phyloP scores from a whole-genome alignment of 1,140 invertebrate species.

The Bombus soroeensis region DNA sequence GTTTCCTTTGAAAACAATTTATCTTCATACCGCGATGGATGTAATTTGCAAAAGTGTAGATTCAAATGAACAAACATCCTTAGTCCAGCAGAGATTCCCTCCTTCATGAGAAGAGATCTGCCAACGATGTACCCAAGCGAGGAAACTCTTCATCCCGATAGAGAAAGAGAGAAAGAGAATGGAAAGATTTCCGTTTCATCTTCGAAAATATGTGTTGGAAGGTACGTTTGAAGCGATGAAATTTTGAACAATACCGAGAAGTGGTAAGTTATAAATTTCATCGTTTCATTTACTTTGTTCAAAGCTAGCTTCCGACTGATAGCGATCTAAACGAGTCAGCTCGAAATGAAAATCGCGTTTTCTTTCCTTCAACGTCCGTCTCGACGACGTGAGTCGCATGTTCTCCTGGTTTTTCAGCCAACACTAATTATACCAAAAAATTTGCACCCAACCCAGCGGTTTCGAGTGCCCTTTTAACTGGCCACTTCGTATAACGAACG shows the following conservation, averaged over 20 bases:
- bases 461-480: conserved; percentile 54
- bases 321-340: not conserved
- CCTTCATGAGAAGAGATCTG: not conserved
- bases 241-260: not conserved
- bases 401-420: conserved; percentile 42
- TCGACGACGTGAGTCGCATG: conserved; percentile 58
- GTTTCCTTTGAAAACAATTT: conserved; percentile 28
- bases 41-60: not conserved
- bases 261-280: not conserved
- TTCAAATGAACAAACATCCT: conserved; percentile 26
- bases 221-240: not conserved
- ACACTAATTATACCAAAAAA: conserved; percentile 64
- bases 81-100: not conserved
- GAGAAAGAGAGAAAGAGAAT: too few relatives aligned
- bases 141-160: not conserved
- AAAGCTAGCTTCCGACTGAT: not conserved
- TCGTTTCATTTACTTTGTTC: not conserved
- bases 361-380: conserved; percentile 46
- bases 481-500: conserved; percentile 45
- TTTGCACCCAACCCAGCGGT: conserved; percentile 30
- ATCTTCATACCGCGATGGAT: conserved; percentile 25
- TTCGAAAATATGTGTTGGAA: not conserved
- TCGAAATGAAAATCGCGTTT: conserved; percentile 59
- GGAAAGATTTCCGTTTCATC: conserved; percentile 10
- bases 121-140: too few relatives aligned